Evolutionary conservation across 1,140 invertebrate genomes (phyloP).

Genomic region (Colletes gigas): DNA sequence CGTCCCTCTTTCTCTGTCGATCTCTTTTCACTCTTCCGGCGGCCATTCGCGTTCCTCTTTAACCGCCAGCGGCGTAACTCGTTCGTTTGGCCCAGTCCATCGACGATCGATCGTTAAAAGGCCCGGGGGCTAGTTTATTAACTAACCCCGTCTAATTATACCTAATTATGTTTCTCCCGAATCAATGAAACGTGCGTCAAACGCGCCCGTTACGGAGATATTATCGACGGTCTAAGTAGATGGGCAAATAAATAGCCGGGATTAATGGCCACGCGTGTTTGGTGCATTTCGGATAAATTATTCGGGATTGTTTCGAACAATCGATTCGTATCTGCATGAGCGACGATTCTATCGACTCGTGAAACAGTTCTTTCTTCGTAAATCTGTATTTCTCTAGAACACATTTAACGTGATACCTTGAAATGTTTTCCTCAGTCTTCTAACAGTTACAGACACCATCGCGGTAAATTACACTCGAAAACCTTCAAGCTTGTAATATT

Average conservation of each 20-base stretch:
- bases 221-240: slow-evolving; percentile 35
- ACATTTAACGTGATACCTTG: too few species aligned
- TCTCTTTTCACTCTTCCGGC: not conserved
- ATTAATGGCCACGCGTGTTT: slow-evolving; percentile 18
- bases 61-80: not conserved
- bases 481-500: not conserved
- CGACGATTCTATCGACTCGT: too few species aligned
- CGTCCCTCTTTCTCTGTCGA: not conserved
- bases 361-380: too few species aligned
- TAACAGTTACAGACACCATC: too few species aligned
- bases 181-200: slow-evolving; percentile 29
- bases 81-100: slow-evolving; percentile 29
- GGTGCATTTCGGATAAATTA: slow-evolving; percentile 8
- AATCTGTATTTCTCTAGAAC: too few species aligned
- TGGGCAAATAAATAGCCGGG: slow-evolving; percentile 36
- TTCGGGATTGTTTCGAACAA: not conserved
- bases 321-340: not conserved
- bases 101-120: slow-evolving; percentile 49
- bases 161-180: slow-evolving; percentile 43
- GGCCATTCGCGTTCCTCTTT: not conserved
- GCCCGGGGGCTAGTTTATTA: slow-evolving; percentile 48
- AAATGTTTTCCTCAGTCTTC: too few species aligned
- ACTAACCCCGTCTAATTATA: slow-evolving; percentile 47
- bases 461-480: not conserved
- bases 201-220: slow-evolving; percentile 15